phyloP scores from a whole-genome alignment of 2,888 invertebrate species.

The Spialia ferax region DNA sequence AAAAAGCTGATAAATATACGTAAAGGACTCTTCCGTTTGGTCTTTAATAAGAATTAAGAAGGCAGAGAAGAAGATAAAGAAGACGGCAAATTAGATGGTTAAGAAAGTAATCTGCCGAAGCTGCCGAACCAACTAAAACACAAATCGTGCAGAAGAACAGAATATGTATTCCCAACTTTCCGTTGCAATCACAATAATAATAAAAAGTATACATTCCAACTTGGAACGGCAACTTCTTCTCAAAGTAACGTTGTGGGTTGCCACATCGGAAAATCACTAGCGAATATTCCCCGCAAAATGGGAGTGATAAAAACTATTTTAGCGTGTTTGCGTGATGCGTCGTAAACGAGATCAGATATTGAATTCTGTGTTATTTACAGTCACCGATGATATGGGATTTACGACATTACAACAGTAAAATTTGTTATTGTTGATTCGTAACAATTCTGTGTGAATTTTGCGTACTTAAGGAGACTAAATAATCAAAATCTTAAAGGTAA shows the following conservation, averaged over 20 bases:
- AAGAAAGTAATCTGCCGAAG: too few relatives aligned
- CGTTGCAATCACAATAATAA: too few relatives aligned
- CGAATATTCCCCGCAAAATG: not conserved
- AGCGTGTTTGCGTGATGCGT: not conserved
- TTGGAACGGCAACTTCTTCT: slow-evolving; percentile 1
- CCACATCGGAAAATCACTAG: not conserved
- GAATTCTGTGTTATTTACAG: slow-evolving; percentile 1
- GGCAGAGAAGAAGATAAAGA: too few relatives aligned
- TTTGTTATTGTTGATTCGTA: slow-evolving; percentile 4
- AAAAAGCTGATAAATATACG: too few relatives aligned
- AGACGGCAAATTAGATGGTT: too few relatives aligned
- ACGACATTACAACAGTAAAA: not conserved
- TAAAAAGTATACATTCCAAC: not conserved
- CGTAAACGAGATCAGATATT: not conserved
- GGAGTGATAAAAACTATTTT: not conserved
- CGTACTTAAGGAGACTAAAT: too few relatives aligned
- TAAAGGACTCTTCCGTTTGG: too few relatives aligned
- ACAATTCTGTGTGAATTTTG: not conserved
- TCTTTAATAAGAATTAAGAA: too few relatives aligned
- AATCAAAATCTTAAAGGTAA: too few relatives aligned
- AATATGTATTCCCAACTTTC: too few relatives aligned
- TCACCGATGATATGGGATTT: slow-evolving; percentile 1
- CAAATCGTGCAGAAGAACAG: too few relatives aligned
- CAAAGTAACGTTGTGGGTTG: not conserved
- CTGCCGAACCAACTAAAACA: too few relatives aligned